Evolutionary conservation across 2,888 invertebrate species (phyloP), one percentile per base, ranked within the genome.

Genomic region (Sphecodes monilicornis): DNA sequence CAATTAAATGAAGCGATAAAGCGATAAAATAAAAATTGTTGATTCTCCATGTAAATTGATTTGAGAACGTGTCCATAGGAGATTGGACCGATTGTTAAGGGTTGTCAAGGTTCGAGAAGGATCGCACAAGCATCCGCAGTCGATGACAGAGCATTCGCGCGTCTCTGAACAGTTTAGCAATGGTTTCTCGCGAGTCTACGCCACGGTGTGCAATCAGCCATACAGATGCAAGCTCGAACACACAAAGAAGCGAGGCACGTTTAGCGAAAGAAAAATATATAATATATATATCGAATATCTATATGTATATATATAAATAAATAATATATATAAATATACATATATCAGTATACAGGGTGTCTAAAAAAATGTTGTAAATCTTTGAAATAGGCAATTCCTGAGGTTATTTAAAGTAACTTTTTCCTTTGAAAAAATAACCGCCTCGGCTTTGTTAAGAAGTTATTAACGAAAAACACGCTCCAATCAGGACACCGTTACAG

Each of bases 221-320:
- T 77, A 50, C 80, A 84, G 69, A 71, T 74, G 85, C 85, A 79
- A 85, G 85, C 85, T 66, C 70, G 64, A 85, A 85, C 80, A 85
- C 80, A 85, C 80, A 80, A 54, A 80, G 22, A 85, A 85, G 85
- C 85, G 73, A 83, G 84, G 84, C 84, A 79, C 79, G 68, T 64
- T 57, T 57, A 76, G 83, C 71, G 68, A 50, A 41, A 73, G 73
- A 36, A 39, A 71, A 76, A 78, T 77, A 84, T 71, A 80, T 13
- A 32, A 60, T 60, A 64, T 60, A 84, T 72, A 80, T 13, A 60
- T 57, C n/a, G 57, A 26, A 60, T 60, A 60, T 60, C 2, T 60
- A 60, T 60, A 29, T 29, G 75, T 74, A 84, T 75, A 74, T n/a
- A 64, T 64, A 66, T 66, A 66, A 22, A 84, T 72, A 75, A 26